A percentile compares a stretch with the other conserved stretches of the same genome.
phyloP scores from a whole-genome alignment of 2,113 vertebrate genomes.

The Xenopus laevis region DNA sequence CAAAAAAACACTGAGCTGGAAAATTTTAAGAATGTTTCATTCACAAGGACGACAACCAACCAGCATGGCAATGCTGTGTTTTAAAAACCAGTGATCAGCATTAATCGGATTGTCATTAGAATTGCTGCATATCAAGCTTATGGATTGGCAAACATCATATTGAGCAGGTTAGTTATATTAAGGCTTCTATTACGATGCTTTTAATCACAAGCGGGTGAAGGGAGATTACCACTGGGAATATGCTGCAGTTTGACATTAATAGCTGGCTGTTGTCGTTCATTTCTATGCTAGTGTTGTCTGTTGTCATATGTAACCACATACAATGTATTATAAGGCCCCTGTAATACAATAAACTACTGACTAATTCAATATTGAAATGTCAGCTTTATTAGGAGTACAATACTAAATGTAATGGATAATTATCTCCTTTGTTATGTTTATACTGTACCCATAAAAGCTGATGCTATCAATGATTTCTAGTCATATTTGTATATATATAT shows the following conservation, averaged over 20 bases:
- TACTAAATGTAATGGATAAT: too few relatives aligned
- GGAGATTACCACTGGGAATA: too few relatives aligned
- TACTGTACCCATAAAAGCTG: too few relatives aligned
- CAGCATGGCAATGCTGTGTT: conserved; percentile 56
- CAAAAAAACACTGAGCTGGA: conserved; percentile 78
- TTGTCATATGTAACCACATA: neutral
- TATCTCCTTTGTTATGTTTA: too few relatives aligned
- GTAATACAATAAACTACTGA: conserved; percentile 55
- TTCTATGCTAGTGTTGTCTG: too few relatives aligned
- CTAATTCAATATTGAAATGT: too few relatives aligned
- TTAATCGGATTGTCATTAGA: conserved; percentile 66
- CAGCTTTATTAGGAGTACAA: too few relatives aligned
- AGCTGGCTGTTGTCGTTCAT: too few relatives aligned
- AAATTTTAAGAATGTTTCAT: conserved; percentile 67
- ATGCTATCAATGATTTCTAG: too few relatives aligned
- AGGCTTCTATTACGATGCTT: conserved; percentile 50
- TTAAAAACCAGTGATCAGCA: conserved; percentile 63
- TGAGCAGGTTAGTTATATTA: conserved; percentile 86
- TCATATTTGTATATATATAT: too few relatives aligned
- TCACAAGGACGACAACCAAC: conserved; percentile 58
- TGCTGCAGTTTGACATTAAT: too few relatives aligned
- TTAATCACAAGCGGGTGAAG: too few relatives aligned
- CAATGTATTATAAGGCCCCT: conserved; percentile 34
- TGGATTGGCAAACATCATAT: conserved; percentile 72
- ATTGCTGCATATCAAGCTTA: conserved; percentile 62